Evolutionary conservation across 2,888 invertebrate species (phyloP), one percentile per base, ranked within the genome.

Genomic region (Platynereis dumerilii): DNA sequence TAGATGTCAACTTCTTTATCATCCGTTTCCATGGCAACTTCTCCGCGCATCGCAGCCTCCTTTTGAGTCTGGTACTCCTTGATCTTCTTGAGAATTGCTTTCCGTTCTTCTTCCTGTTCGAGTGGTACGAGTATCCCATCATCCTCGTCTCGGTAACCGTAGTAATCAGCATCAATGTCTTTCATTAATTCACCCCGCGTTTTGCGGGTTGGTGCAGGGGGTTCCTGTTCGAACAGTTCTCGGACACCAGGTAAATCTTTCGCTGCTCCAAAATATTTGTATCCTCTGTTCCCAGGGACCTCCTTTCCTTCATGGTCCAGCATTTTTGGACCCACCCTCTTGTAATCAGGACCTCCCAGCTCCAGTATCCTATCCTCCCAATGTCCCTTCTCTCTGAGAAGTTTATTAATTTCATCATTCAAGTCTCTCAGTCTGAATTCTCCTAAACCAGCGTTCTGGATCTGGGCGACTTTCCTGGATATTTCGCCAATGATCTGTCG

Each of bases 371-470:
- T 92, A 60, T 92, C 91, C 82, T 99, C 99, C 99, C 99, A 99
- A 81, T 97, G 96, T 0, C 95, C 89, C 80, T 97, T 97, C 81
- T 98, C 96, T 56, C 97, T 87, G 67, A 99, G 87, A 70, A 98
- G 84, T 85, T 99, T 98, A 85, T 99, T 99, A 74, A 99, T 99
- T 85, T 99, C 98, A 86, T 99, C 99, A 83, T 99, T 99, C 26
- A 99, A 86, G 83, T 99, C 99, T 20, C 99, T 89, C 71, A 99
- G 93, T 27, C 97, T 90, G 83, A 97, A 99, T 85, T 99, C 99
- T 2, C 99, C 99, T n/a, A 99, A 87, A 65, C 99, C 99, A 72
- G 99, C 93, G 86, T 98, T 98, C 84, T 99, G 99, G 82, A 99
- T 99, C 85, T 97, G 96, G 1, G 98, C 93, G 0, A 99, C 98